phyloP scores from a whole-genome alignment of 2,888 invertebrate species.

The Harpalus rubripes region DNA sequence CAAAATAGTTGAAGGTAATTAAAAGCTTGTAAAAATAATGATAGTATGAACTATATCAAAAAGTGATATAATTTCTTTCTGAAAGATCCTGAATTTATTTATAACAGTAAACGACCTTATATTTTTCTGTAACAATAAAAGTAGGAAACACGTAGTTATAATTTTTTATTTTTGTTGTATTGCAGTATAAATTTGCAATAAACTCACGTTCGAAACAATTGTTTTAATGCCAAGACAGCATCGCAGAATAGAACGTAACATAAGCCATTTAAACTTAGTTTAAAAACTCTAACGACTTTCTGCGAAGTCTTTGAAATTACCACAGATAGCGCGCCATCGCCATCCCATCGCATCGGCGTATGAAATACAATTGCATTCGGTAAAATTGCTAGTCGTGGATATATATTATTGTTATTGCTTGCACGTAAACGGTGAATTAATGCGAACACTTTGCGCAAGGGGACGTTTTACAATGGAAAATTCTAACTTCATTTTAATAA shows the following conservation, averaged over 20 bases:
- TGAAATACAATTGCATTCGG: conserved; percentile 40
- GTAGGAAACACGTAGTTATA: background rate
- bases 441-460: background rate
- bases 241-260: conserved; percentile 13
- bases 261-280: conserved; percentile 41
- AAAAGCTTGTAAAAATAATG: too few species aligned
- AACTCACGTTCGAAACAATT: conserved; percentile 18
- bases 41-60: too few species aligned
- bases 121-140: background rate
- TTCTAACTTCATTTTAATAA: too few species aligned
- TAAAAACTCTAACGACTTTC: conserved; percentile 41
- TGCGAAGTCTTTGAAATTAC: conserved; percentile 34
- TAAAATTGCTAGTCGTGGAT: conserved; percentile 8
- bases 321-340: conserved; percentile 13
- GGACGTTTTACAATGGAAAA: background rate
- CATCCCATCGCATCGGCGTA: conserved; percentile 20
- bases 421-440: conserved; percentile 57
- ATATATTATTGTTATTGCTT: conserved; percentile 57
- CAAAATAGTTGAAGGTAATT: too few species aligned
- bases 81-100: too few species aligned
- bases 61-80: too few species aligned
- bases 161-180: background rate
- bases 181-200: conserved; percentile 17
- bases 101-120: too few species aligned
- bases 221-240: conserved; percentile 18